Conservation (phyloP, 2,113 vertebrate species). For the Pao palembangensis region DNA sequence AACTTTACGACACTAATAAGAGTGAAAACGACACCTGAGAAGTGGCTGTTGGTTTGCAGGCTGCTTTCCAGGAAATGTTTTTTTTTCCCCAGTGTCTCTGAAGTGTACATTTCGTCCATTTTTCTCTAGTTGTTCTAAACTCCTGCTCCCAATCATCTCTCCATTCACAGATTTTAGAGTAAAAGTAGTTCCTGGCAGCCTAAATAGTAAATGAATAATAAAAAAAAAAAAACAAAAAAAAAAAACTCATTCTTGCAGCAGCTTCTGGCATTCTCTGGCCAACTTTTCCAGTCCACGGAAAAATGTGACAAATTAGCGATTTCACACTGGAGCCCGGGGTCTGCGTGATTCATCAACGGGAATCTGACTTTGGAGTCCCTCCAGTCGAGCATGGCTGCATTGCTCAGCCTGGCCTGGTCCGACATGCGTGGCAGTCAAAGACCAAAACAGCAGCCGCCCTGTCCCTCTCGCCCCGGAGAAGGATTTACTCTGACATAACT, state of each 20-base stretch:
- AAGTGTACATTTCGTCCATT: slow-evolving; percentile 14
- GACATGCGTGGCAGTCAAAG: slow-evolving; percentile 42
- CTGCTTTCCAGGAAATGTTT: slow-evolving; percentile 41
- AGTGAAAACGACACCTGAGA: slow-evolving; percentile 14
- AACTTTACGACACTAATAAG: slow-evolving; percentile 50
- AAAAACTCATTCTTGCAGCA: slow-evolving; percentile 22
- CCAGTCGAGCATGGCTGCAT: slow-evolving; percentile 44
- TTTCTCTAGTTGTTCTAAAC: slow-evolving; percentile 1
- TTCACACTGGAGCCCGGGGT: slow-evolving; percentile 35
- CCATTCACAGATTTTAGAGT: slow-evolving; percentile 36
- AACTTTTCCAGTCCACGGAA: slow-evolving; percentile 35
- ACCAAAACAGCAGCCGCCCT: slow-evolving; percentile 42
- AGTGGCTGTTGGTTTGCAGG: not conserved
- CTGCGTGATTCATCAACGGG: slow-evolving; percentile 53
- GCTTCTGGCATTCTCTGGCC: slow-evolving; percentile 43
- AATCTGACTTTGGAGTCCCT: slow-evolving; percentile 42
- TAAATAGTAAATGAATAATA: no score
- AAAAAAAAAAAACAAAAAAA: slow-evolving; percentile 11
- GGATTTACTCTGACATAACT: slow-evolving; percentile 56
- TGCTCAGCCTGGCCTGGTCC: slow-evolving; percentile 35
- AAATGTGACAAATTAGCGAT: slow-evolving; percentile 52
- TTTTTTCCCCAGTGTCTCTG: not conserved
- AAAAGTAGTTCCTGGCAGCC: slow-evolving; percentile 14
- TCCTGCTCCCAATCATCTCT: slow-evolving; percentile 24
- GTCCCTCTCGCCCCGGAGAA: slow-evolving; percentile 35